Base-by-base conservation (phyloP, 2,113 vertebrate genomes). In the Megaceryle torquata region DNA sequence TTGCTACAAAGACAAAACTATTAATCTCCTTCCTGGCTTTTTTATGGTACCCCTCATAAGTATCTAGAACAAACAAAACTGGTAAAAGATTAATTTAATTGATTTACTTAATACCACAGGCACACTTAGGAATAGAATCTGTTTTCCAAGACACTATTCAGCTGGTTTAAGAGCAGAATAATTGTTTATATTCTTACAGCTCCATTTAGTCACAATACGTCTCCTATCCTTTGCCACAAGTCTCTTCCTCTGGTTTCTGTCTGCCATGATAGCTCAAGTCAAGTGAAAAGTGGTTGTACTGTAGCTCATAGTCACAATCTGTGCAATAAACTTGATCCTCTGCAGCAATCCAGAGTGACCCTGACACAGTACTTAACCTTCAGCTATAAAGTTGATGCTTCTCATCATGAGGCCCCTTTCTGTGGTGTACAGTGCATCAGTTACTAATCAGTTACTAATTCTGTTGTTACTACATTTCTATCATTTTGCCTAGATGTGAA, bases 141-240 rank as follows among this genome's bases (percentile, higher is more conserved):
- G 15, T 10, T 88, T 79, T 91, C 44, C 14, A 51, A 69, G 18
- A 71, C 14, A 56, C 35, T 20, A 44, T 76, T 88, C 59, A 72
- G 10, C 39, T 91, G 26, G 8, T 50, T 89, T 82, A 85, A 56
- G 43, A 72, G 28, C 10, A 87, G 48, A 84, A 44, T 60, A 7
- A 41, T 76, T 71, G 18, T 72, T 77, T 16, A 3, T 59, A 13
- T 71, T 60, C 39, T 65, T 82, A 77, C 10, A 86, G 15, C 13
- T 87, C 24, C 1, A 0, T 71, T 71, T 25, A 13, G 80, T 91
- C 8, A 11, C 48, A 39, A 0, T 79, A 10, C 1, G 0, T 75
- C 16, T 54, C 37, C 48, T 17, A 53, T 9, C 13, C 41, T 82
- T 61, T 85, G 56, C 54, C 60, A 33, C 13, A 9, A 10, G 2